Percentiles rank a stretch among this genome's conserved stretches.
phyloP scores from a whole-genome alignment of 2,888 invertebrate genomes.

The Oasisia sp. region DNA sequence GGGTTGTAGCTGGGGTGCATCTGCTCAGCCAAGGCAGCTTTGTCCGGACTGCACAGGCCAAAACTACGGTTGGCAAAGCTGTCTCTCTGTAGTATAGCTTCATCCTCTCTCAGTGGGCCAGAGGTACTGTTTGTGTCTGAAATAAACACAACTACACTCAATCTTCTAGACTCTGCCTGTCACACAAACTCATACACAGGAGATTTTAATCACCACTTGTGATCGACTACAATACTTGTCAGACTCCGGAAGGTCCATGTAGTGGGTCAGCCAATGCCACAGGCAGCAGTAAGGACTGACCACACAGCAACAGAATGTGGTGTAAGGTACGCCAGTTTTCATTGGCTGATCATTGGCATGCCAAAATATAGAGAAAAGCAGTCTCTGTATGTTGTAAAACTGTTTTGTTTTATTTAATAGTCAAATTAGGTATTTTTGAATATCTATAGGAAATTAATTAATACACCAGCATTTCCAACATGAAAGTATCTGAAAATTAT shows the following conservation, averaged over 20 bases:
- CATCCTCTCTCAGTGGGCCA: background rate
- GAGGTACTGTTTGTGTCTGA: background rate
- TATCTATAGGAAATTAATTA: too few species aligned
- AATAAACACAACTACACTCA: background rate
- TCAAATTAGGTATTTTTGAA: too few species aligned
- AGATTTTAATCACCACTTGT: background rate
- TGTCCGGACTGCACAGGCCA: slow-evolving; percentile 84
- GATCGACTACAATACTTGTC: background rate
- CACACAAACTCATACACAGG: background rate
- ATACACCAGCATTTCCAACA: too few species aligned
- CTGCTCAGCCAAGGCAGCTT: slow-evolving; percentile 61
- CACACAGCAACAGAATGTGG: background rate
- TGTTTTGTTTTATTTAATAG: too few species aligned
- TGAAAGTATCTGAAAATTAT: too few species aligned
- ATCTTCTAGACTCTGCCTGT: background rate
- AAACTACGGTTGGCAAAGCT: slow-evolving; percentile 71
- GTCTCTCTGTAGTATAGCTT: background rate
- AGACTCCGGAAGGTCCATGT: background rate
- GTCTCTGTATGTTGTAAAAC: too few species aligned
- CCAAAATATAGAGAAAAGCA: too few species aligned
- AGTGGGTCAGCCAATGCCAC: background rate
- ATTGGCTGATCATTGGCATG: too few species aligned
- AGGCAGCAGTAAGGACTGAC: background rate
- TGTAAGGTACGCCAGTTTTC: background rate
- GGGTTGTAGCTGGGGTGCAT: slow-evolving; percentile 51